Evolutionary conservation across 2,888 invertebrate genomes (phyloP).

Genomic region (Ligdia adustata): DNA sequence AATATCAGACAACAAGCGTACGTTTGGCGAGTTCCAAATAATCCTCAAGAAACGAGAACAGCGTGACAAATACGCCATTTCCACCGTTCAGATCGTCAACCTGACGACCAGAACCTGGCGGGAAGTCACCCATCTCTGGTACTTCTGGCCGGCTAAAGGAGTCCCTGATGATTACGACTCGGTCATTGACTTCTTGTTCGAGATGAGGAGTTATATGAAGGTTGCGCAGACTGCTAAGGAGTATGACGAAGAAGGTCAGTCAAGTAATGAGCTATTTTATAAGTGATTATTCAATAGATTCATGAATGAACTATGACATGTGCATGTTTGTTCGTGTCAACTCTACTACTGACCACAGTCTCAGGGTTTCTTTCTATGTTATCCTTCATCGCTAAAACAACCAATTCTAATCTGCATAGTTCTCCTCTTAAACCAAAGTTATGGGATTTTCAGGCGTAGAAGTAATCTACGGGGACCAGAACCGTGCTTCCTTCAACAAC

Average conservation of each 20-base stretch:
- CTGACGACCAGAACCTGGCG: conserved; percentile 92
- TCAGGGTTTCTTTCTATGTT: too few species aligned
- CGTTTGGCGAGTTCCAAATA: conserved; percentile 94
- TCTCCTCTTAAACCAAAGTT: too few species aligned
- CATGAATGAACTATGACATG: too few species aligned
- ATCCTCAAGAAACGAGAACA: conserved; percentile 95
- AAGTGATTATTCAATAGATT: too few species aligned
- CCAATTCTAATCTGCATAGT: too few species aligned
- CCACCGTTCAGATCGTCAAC: conserved; percentile 92
- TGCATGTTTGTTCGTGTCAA: too few species aligned
- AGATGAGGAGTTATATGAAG: conserved; percentile 87
- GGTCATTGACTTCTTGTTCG: conserved; percentile 93
- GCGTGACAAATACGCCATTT: conserved; percentile 95
- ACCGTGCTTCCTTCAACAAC: conserved; percentile 70
- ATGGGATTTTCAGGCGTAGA: conserved; percentile 70
- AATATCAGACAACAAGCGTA: conserved; percentile 93
- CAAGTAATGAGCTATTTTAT: too few species aligned
- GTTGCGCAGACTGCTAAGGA: conserved; percentile 78
- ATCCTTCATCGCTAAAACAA: too few species aligned
- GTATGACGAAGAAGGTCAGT: conserved; percentile 78
- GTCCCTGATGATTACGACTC: conserved; percentile 93
- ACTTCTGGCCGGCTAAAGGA: conserved; percentile 96
- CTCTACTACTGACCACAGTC: too few species aligned
- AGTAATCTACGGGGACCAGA: conserved; percentile 76
- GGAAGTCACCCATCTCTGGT: conserved; percentile 96